phyloP scores from a whole-genome alignment of 2,113 vertebrate genomes.

The Oncorhynchus kisutch region DNA sequence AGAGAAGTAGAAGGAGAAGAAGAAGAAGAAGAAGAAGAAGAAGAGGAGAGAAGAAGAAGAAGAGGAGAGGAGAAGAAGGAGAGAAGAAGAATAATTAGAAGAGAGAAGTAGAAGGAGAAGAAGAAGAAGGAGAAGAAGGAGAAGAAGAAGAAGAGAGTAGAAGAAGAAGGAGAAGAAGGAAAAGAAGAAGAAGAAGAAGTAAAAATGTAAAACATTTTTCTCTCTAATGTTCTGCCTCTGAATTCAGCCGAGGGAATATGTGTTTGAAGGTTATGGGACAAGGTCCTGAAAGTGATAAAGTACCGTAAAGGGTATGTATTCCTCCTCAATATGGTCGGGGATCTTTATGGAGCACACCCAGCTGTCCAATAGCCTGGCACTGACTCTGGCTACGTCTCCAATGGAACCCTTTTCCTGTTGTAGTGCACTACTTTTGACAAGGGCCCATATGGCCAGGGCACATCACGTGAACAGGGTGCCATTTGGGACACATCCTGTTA shows the following conservation, averaged over 20 bases:
- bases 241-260: slow-evolving; percentile 49
- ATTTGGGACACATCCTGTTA: slow-evolving; percentile 12
- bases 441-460: too few relatives aligned
- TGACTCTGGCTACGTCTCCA: slow-evolving; percentile 4
- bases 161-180: not conserved
- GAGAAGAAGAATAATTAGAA: too few relatives aligned
- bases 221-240: slow-evolving; percentile 49
- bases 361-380: slow-evolving; percentile 50
- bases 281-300: slow-evolving; percentile 64
- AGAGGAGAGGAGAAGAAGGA: too few relatives aligned
- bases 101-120: too few relatives aligned
- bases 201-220: slow-evolving; percentile 43
- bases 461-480: too few relatives aligned
- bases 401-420: too few relatives aligned
- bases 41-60: too few relatives aligned
- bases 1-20: too few relatives aligned
- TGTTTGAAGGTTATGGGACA: slow-evolving; percentile 62
- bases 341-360: slow-evolving; percentile 51
- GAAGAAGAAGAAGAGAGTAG: too few relatives aligned
- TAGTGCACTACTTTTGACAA: too few relatives aligned
- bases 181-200: not conserved
- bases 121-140: too few relatives aligned
- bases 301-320: slow-evolving; percentile 45
- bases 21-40: too few relatives aligned
- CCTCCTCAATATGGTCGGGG: slow-evolving; percentile 54